A percentile compares a stretch with the other conserved stretches of the same genome.
phyloP scores from a whole-genome alignment of 2,113 vertebrate species.

The human region DNA sequence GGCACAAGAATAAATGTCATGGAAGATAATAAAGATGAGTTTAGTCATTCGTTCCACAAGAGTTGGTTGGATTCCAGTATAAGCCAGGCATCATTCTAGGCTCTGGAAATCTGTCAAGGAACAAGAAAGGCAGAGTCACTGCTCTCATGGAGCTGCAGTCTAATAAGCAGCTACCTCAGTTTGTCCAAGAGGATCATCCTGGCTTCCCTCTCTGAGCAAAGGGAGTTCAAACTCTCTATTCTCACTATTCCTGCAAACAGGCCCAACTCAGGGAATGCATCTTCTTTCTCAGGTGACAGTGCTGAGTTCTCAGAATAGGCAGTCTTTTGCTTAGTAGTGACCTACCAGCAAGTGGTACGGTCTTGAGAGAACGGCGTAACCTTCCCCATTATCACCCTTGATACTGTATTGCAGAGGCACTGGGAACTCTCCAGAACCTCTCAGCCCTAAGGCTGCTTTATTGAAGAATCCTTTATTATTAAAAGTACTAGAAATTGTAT shows the following conservation, averaged over 20 bases:
- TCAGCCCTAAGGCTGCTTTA: not conserved
- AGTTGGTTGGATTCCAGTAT: not conserved
- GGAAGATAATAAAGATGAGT: not conserved
- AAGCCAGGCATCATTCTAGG: not conserved
- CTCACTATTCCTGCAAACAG: not conserved
- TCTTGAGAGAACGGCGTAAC: not conserved
- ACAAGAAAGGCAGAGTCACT: not conserved
- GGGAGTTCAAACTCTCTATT: not conserved
- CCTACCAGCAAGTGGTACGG: not conserved
- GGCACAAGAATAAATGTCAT: not conserved
- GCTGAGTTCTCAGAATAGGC: not conserved
- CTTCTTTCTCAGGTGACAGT: not conserved
- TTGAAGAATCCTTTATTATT: slow-evolving; percentile 34
- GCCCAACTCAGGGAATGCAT: not conserved
- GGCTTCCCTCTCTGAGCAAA: not conserved
- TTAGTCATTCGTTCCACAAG: not conserved
- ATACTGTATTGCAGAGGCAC: not conserved
- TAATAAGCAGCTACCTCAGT: not conserved
- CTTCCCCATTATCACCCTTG: not conserved
- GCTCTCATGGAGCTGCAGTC: not conserved
- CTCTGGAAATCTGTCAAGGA: not conserved
- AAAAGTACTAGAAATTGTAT: not conserved
- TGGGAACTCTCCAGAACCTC: not conserved
- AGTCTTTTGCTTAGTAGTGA: not conserved
- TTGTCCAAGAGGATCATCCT: not conserved